Base-by-base conservation (phyloP, 2,888 invertebrate species). In the Branchinecta sandiegonensis region DNA sequence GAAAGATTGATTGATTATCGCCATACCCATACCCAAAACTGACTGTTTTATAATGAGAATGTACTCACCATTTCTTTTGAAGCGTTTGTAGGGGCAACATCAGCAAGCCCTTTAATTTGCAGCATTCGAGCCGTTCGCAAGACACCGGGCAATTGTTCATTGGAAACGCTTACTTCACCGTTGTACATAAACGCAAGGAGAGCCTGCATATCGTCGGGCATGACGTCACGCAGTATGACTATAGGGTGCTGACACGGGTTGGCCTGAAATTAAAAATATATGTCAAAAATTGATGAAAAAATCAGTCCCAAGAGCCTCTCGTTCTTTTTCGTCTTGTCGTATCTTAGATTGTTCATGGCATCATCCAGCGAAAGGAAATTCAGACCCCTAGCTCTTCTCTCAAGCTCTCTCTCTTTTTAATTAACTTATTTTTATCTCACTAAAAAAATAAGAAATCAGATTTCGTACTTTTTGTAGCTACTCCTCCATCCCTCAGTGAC, bases 161-260 rank as follows among this genome's bases (percentile, higher is more conserved):
- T 90, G 46, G 89, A 89, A 74, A 91, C 89, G 78, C 90, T 88
- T 48, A 92, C 91, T 79, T 91, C 91, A 71, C 91, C 91, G 79
- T 90, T 89, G 79, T 92, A 92, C 90, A 92, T 91, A 81, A 91
- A 92, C 79, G 89, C 87, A 75, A 92, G 82, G 75, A 91, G 82
- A 76, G 88, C 89, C 77, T 90, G 89, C 83, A 91, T 89, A 76
- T 90, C 90, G 77, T 88, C 86, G 75, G 88, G 86, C 75, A 88
- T 86, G 37, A 91, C 89, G 78, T 91, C 91, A 76, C 89, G 83
- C 72, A 92, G 81, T 75, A 91, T 91, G 73, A 92, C 88, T 75
- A 91, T 91, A 66, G 91, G 91, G 79, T 91, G 91, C 78, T 89
- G 88, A 80, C 91, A 91, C 72, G 91, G 91, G 79, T 91, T 91